Base-by-base conservation (phyloP, 2,113 vertebrate species). In the Leptocoma aspasia region DNA sequence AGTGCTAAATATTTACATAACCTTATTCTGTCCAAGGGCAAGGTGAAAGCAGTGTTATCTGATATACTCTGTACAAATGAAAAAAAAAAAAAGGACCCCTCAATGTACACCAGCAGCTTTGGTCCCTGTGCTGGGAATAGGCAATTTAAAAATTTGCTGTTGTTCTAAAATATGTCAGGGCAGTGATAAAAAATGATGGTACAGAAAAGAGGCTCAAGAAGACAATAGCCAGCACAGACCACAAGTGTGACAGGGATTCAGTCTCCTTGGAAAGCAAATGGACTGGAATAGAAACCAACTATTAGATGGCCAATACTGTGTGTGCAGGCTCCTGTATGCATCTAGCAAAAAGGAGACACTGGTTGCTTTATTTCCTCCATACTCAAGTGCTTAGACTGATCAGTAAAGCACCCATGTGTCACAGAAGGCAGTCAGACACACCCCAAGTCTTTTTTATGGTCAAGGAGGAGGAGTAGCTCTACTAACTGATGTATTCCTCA, bases 1-100 rank as follows among this genome's bases (percentile, higher is more conserved):
- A 68, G 68, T 56, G 82, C 92, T 96, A 93, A 96, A 96, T 96
- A 96, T 96, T 97, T 97, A 95, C 94, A 95, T 94, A 81, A 88
- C 91, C 95, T 90, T 90, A 93, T 71, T 96, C 85, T 73, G 71
- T 92, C 88, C 72, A 86, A 86, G 94, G 90, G 90, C 95, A 95
- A 96, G 92, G 92, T 96, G 94, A 96, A 96, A 96, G 94, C 54
- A 56, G 92, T 93, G 65, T 97, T 96, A 95, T 96, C 94, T 96
- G 88, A 95, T 94, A 88, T 21, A 70, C 35, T 70, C 89, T 72
- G 57, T 80, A 79, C 83, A 56, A 78, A 56, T 33, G 15, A 21
- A n/a, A 47, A 33, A 39, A 2, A 35, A 59, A 83, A 82, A 84
- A 80, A 41, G 19, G 54, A 79, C 65, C 60, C 50, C 56, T 78